Percentiles rank a stretch among this genome's conserved stretches.
phyloP scores from a whole-genome alignment of 2,113 vertebrate species.

The Takifugu bimaculatus region DNA sequence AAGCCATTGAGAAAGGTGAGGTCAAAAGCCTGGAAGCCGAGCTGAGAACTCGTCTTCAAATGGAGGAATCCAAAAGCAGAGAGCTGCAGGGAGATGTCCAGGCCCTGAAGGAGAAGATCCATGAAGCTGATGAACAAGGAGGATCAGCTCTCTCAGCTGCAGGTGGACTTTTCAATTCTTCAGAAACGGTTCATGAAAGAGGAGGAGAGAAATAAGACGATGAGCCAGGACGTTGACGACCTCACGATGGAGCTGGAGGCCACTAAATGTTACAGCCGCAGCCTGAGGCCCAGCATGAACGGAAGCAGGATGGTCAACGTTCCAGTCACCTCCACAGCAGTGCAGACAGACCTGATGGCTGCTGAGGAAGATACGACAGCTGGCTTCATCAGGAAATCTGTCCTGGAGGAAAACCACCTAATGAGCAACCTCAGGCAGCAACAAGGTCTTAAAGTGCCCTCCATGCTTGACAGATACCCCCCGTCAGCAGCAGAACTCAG shows the following conservation, averaged over 20 bases:
- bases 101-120: conserved; percentile 95
- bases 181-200: conserved; percentile 87
- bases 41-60: conserved; percentile 80
- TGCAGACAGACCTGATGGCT: conserved; percentile 83
- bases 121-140: conserved; percentile 97
- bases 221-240: conserved; percentile 81
- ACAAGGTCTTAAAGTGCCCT: conserved; percentile 81
- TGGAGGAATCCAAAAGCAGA: conserved; percentile 85
- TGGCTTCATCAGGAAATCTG: conserved; percentile 90
- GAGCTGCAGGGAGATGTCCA: conserved; percentile 86
- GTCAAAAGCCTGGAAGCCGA: conserved; percentile 83
- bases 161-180: conserved; percentile 85
- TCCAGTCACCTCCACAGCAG: conserved; percentile 82
- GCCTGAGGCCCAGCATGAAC: conserved; percentile 83
- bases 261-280: conserved; percentile 85
- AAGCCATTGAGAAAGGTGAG: conserved; percentile 90
- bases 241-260: conserved; percentile 87
- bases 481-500: conserved; percentile 80
- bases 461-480: conserved; percentile 86
- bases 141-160: conserved; percentile 92
- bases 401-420: conserved; percentile 92
- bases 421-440: conserved; percentile 94
- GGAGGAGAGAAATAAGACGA: conserved; percentile 82
- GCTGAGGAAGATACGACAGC: conserved; percentile 86
- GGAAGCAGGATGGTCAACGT: conserved; percentile 87